Evolutionary conservation across 2,888 invertebrate species (phyloP).

Genomic region (Macrostomum cliftonense): DNA sequence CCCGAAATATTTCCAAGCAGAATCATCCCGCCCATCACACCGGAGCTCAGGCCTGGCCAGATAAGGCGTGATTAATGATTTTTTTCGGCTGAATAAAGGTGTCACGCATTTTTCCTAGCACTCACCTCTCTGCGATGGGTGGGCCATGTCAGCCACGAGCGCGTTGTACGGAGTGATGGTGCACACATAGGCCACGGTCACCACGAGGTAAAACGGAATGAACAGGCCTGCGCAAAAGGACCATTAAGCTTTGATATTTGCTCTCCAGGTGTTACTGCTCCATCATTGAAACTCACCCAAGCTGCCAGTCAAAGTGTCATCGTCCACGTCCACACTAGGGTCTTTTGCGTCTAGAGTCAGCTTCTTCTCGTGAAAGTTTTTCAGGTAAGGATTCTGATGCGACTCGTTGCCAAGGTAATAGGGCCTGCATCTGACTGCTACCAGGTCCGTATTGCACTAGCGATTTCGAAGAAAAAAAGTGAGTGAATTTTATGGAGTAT

Average conservation of each 20-base stretch:
- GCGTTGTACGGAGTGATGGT: constrained; percentile 30
- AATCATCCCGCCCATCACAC: constrained; percentile 32
- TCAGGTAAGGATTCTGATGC: too few species aligned
- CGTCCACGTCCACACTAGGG: too few species aligned
- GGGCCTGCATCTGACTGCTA: constrained; percentile 19
- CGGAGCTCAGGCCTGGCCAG: constrained; percentile 26
- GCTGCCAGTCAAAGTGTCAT: too few species aligned
- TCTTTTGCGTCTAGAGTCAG: too few species aligned
- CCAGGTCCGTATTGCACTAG: constrained; percentile 20
- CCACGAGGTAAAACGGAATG: constrained; percentile 26
- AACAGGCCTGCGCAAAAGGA: constrained; percentile 26
- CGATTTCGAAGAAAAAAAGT: background rate
- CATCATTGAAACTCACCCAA: too few species aligned
- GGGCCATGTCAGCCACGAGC: constrained; percentile 30
- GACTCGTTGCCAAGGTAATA: constrained; percentile 9
- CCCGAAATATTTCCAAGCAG: constrained; percentile 30
- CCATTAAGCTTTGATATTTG: too few species aligned
- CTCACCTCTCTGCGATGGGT: constrained; percentile 28
- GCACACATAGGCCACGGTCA: constrained; percentile 22
- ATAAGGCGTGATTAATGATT: too few species aligned
- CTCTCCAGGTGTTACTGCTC: too few species aligned
- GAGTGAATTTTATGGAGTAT: too few species aligned
- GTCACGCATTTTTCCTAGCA: too few species aligned
- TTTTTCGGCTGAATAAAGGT: too few species aligned
- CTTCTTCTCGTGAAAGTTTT: too few species aligned